Evolutionary conservation across 2,888 invertebrate species (phyloP), one percentile per base, ranked within the genome.

Genomic region (Eurytoma adleriae): DNA sequence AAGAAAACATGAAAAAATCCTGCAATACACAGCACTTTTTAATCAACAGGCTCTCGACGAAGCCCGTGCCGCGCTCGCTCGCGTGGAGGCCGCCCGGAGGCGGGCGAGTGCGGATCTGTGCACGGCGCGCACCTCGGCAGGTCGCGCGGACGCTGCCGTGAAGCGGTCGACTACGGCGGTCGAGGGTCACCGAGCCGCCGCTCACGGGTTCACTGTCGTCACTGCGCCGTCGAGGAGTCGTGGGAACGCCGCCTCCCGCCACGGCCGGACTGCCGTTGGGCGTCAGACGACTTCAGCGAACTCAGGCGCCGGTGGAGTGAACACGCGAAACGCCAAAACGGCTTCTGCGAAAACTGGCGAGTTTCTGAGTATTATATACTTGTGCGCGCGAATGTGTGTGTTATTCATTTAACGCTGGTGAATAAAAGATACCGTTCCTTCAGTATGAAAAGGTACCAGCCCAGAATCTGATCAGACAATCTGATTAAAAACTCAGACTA

Each of bases 221-320:
- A 87, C 57, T 89, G 89, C 64, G 83, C 78, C 7, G 87, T 88
- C 61, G 89, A 90, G 80, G 86, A 89, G n/a, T 83, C 85, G 0
- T 90, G 89, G 89, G 89, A 89, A 70, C 83, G 83, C 13, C 86
- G 84, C 70, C 83, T 81, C 4, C 89, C 89, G 10, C 89, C 89
- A 3, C 87, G 85, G 66, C 88, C 89, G 16, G 85, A 87, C 69
- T 85, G 86, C 77, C 85, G 85, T 56, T 89, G 90, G 89, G 62
- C 87, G 4, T 84, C 74, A n/a, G 89, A 88, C 54, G 89, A 88
- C 54, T 90, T 90, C 56, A 83, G 83, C 50, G 87, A 89, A 64
- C 76, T 89, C 16, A 86, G 89, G 40, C 84, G 89, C 57, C 88
- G 86, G 54, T 89, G 89, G 89, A 89, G 89, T 78, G 85, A 89